Evolutionary conservation across 2,113 vertebrate species (phyloP), one percentile per base, ranked within the genome.

Genomic region (Xenopus laevis): DNA sequence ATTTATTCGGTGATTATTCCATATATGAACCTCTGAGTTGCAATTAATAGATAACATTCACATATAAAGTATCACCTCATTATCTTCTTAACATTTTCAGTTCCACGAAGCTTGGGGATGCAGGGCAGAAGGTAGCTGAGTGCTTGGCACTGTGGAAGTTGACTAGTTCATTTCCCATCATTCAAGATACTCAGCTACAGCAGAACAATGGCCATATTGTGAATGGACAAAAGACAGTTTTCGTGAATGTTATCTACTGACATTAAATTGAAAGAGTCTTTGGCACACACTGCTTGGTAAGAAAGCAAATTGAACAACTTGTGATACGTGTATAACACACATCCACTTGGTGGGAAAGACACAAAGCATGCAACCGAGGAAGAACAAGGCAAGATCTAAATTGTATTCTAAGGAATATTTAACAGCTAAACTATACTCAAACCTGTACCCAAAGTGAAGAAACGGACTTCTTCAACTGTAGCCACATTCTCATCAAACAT

Each of bases 201-300:
- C 53, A 55, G 16, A 55, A 55, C 53, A 55, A 55, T 55, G 53
- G 53, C 53, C 53, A 55, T 55, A 67, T 67, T 67, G 65, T 67
- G 46, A 20, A 27, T 21, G 46, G 46, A 67, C 65, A 21, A 50
- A 21, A 67, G 44, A 15, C 12, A 1, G 10, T 20, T 21, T 50
- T 23, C 6, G 15, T 67, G 45, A 67, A 67, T 67, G 40, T 67
- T 67, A 67, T 67, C 65, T 67, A 16, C 45, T 67, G 65, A 50
- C 65, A 67, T 67, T 50, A 50, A 47, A 20, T 23, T 20, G 33
- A 67, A 67, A 50, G 8, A 23, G 4, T 67, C 65, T 23, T 67
- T 67, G 65, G 65, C 65, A 67, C 65, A 16, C 9, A 60, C 18
- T 60, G 11, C 21, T 12, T 27, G 8, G 58, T 27, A 50, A 65